Evolutionary conservation across 2,888 invertebrate genomes (phyloP).

Genomic region (Drosophila austrosaltans): DNA sequence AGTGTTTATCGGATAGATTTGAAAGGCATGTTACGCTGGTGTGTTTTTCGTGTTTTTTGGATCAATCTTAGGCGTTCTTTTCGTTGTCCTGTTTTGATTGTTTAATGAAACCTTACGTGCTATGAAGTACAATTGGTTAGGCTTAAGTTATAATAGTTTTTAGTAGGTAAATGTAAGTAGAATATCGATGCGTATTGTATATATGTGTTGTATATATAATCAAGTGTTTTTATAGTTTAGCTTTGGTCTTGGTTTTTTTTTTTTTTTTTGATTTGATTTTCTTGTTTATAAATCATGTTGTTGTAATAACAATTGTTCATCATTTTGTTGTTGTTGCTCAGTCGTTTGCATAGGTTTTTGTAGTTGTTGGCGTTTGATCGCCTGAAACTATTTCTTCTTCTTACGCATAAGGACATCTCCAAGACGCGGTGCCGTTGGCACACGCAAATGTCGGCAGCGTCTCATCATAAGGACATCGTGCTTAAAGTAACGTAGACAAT

Average conservation of each 20-base stretch:
- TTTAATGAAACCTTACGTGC: slow-evolving; percentile 66
- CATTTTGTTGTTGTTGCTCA: slow-evolving; percentile 58
- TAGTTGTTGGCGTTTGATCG: slow-evolving; percentile 31
- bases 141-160: slow-evolving; percentile 49
- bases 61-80: not conserved
- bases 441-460: slow-evolving; percentile 90
- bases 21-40: not conserved
- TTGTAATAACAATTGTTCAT: slow-evolving; percentile 52
- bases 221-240: slow-evolving; percentile 35
- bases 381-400: slow-evolving; percentile 57
- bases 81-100: slow-evolving; percentile 19
- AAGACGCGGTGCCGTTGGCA: slow-evolving; percentile 78
- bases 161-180: slow-evolving; percentile 4
- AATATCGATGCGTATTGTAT: slow-evolving; percentile 18
- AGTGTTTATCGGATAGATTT: slow-evolving; percentile 51
- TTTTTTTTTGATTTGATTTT: slow-evolving; percentile 44
- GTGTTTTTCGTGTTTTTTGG: not conserved
- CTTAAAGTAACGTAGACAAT: slow-evolving; percentile 91
- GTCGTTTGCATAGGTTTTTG: slow-evolving; percentile 57
- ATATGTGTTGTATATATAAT: slow-evolving; percentile 17
- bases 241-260: slow-evolving; percentile 30
- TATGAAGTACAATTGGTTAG: slow-evolving; percentile 77
- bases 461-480: slow-evolving; percentile 88
- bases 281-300: slow-evolving; percentile 68
- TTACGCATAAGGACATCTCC: slow-evolving; percentile 76